Percentiles rank a stretch among this genome's conserved stretches.
Evolutionary conservation across 2,797 vertebrate species (phyloP).

Genomic region (Crypturellus tataupa): DNA sequence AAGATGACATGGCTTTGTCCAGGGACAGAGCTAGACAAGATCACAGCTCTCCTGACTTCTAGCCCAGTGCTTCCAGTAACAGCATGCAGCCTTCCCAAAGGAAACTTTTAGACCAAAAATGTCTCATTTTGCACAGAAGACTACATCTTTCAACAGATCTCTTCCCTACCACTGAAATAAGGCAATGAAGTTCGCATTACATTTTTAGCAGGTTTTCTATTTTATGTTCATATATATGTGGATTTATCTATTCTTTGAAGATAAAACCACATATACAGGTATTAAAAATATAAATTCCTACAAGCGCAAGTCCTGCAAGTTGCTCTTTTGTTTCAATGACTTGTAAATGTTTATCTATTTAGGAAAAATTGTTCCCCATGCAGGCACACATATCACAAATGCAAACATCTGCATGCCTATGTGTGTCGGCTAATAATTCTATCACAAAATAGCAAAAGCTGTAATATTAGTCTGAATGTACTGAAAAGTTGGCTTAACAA

Average conservation of each 20-base stretch:
- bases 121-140: neutral
- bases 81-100: neutral
- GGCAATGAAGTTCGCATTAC: neutral
- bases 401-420: fast-evolving
- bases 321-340: neutral
- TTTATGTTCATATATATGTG: neutral
- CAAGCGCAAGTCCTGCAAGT: neutral
- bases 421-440: neutral
- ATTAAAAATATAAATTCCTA: neutral
- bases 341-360: neutral
- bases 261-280: neutral
- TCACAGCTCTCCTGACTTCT: neutral
- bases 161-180: neutral
- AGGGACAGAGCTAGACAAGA: neutral
- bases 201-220: neutral
- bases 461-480: neutral
- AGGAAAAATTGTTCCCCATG: neutral
- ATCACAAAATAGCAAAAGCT: neutral
- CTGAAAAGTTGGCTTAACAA: neutral
- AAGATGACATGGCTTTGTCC: neutral
- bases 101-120: neutral
- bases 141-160: neutral
- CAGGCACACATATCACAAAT: neutral
- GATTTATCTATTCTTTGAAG: neutral
- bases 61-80: neutral